phyloP scores from a whole-genome alignment of 2,113 vertebrate species.

The Calypte anna region DNA sequence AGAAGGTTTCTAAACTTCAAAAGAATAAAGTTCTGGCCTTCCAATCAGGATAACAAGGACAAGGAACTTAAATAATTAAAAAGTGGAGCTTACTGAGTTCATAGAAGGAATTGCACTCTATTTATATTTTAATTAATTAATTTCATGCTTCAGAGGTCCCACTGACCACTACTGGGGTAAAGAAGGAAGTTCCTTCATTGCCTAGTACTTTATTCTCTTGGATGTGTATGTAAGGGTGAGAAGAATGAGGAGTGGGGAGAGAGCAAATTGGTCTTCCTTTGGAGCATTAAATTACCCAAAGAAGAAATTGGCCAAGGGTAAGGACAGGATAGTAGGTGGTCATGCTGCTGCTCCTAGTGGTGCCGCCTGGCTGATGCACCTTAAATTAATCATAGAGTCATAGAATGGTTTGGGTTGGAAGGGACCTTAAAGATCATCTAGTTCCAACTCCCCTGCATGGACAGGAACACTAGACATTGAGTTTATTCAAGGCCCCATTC shows the following conservation, averaged over 20 bases:
- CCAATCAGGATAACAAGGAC: constrained; percentile 32
- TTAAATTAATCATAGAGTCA: background rate
- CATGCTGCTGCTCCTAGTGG: background rate
- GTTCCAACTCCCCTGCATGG: too few relatives aligned
- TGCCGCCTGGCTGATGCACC: background rate
- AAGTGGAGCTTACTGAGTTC: constrained; percentile 47
- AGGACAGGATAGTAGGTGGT: background rate
- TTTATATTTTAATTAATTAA: constrained; percentile 73
- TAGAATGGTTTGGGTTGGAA: too few relatives aligned
- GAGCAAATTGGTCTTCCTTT: constrained; percentile 52
- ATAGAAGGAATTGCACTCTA: constrained; percentile 49
- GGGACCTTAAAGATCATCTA: too few relatives aligned
- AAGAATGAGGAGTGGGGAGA: background rate
- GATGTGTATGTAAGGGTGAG: constrained; percentile 18
- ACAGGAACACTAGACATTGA: too few relatives aligned
- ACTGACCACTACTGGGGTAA: constrained; percentile 63
- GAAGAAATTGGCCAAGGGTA: constrained; percentile 13
- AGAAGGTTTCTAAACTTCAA: constrained; percentile 56
- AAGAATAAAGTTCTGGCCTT: constrained; percentile 45
- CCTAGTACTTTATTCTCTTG: constrained; percentile 36
- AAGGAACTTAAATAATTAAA: constrained; percentile 65
- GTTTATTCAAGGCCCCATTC: too few relatives aligned
- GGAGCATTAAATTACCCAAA: constrained; percentile 64
- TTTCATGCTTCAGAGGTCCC: constrained; percentile 68
- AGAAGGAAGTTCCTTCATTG: constrained; percentile 45